Evolutionary conservation across 2,113 vertebrate species (phyloP).

Genomic region (Ariopsis seemanni): DNA sequence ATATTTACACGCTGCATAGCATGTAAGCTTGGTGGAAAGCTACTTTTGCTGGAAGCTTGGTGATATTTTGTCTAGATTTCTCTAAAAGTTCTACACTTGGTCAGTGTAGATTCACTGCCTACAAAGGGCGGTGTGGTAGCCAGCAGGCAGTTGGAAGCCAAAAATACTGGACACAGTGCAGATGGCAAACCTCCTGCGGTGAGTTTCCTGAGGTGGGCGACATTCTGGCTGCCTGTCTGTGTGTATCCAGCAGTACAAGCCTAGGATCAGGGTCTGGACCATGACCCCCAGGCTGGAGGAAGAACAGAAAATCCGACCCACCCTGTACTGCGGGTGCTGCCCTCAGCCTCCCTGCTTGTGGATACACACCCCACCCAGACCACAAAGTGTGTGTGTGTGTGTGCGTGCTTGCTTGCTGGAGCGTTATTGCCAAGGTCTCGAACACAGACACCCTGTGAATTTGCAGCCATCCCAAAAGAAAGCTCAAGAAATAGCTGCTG

Average conservation of each 20-base stretch:
- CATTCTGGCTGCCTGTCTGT: constrained; percentile 29
- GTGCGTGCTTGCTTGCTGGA: constrained; percentile 52
- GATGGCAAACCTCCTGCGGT: constrained; percentile 51
- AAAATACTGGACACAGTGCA: constrained; percentile 43
- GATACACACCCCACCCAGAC: constrained; percentile 35
- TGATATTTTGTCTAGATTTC: not conserved
- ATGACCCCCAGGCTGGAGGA: constrained; percentile 37
- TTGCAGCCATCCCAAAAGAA: constrained; percentile 47
- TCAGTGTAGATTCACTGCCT: not conserved
- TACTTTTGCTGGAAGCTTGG: not conserved
- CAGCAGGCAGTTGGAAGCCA: constrained; percentile 29
- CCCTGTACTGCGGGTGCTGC: constrained; percentile 12
- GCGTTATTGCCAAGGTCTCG: constrained; percentile 50
- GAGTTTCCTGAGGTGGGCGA: constrained; percentile 40
- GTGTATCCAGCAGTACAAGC: constrained; percentile 25
- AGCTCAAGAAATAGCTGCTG: constrained; percentile 40
- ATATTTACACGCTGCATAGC: not conserved
- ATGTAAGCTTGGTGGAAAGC: not conserved
- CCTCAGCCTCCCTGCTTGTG: constrained; percentile 6
- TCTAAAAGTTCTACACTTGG: not conserved
- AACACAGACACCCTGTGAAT: constrained; percentile 56
- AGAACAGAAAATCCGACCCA: constrained; percentile 30
- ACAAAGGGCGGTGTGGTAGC: constrained; percentile 28
- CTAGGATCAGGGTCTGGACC: constrained; percentile 32
- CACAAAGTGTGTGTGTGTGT: constrained; percentile 46